A percentile compares a stretch with the other conserved stretches of the same genome.
Evolutionary conservation across 2,113 vertebrate species (phyloP).

Genomic region (Desmodus rotundus): DNA sequence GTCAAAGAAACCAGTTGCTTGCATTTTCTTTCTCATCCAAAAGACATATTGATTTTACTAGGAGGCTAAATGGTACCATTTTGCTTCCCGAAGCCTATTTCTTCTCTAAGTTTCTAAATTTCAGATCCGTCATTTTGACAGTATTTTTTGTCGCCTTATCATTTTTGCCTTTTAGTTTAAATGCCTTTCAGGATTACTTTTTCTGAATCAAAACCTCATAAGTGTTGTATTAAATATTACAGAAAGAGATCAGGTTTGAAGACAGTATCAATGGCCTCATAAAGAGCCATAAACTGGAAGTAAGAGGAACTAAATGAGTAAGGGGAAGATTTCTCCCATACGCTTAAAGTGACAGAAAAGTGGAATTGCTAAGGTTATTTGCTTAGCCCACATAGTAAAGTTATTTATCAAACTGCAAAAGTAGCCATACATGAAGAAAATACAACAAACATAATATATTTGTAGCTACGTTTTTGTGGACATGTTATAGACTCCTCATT

Average conservation of each 20-base stretch:
- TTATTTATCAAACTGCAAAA: slow-evolving; percentile 19
- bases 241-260: slow-evolving; percentile 12
- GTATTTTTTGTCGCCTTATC: neutral
- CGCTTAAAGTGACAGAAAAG: neutral
- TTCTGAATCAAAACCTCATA: slow-evolving; percentile 18
- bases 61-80: slow-evolving; percentile 37
- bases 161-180: neutral
- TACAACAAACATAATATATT: neutral
- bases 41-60: slow-evolving; percentile 43
- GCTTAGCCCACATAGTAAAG: neutral
- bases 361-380: neutral
- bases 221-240: neutral
- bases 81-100: neutral
- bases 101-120: slow-evolving; percentile 30
- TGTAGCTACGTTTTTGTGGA: neutral
- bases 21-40: neutral
- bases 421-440: neutral
- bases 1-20: neutral
- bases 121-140: slow-evolving; percentile 25
- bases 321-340: neutral
- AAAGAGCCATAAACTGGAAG: neutral
- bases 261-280: neutral
- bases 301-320: neutral
- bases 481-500: neutral
- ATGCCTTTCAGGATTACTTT: slow-evolving; percentile 44